A percentile compares a stretch with the other conserved stretches of the same genome.
Evolutionary conservation across 2,797 vertebrate species (phyloP).

Genomic region (Loriculus beryllinus): DNA sequence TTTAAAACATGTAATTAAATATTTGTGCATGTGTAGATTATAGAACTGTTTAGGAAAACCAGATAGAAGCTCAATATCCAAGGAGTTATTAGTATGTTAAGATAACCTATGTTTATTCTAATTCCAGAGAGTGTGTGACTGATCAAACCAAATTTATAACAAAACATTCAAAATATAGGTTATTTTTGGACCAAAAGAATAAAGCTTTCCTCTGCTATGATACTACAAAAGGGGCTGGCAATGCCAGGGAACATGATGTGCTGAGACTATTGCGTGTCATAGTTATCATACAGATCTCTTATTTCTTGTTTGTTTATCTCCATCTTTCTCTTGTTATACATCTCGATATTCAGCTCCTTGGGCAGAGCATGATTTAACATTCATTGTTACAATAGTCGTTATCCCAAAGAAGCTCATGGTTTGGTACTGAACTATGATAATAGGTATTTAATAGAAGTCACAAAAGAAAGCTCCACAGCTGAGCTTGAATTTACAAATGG

Average conservation of each 20-base stretch:
- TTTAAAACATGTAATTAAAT: background rate
- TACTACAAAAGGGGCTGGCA: background rate
- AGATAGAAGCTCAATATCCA: background rate
- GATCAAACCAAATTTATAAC: background rate
- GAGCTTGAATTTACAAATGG: background rate
- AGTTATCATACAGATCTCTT: background rate
- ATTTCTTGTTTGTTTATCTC: conserved; percentile 10
- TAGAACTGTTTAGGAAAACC: background rate
- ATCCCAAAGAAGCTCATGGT: background rate
- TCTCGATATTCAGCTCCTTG: background rate
- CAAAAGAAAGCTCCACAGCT: background rate
- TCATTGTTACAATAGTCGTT: background rate
- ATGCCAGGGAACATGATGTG: background rate
- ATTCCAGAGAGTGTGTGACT: background rate
- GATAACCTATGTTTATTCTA: conserved; percentile 7
- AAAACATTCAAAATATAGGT: background rate
- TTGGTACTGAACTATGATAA: background rate
- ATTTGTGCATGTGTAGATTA: background rate
- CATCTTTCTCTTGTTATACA: background rate
- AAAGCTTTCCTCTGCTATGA: background rate
- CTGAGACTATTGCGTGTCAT: background rate
- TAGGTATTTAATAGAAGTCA: background rate
- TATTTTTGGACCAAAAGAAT: background rate
- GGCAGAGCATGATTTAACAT: background rate
- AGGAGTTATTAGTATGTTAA: background rate